Evolutionary conservation across 2,888 invertebrate genomes (phyloP), one percentile per base, ranked within the genome.

Genomic region (Barypeithes pellucidus): DNA sequence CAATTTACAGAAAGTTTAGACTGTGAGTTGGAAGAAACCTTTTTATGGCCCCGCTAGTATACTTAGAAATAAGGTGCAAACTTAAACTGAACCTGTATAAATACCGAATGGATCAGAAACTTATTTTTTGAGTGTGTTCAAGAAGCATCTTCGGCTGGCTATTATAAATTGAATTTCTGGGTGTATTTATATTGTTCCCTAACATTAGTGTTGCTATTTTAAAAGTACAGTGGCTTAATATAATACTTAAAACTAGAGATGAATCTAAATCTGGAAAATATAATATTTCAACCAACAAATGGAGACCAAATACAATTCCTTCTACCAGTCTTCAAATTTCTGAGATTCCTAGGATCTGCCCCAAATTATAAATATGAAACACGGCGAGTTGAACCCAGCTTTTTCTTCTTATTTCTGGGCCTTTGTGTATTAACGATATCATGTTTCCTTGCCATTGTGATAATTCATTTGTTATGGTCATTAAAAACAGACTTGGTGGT

Each of bases 271-370:
- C 0, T 60, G 18, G 7, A 43, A 62, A 60, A 50, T 52, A 29
- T 24, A 52, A 14, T 52, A 29, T 52, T 52, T 29, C 29, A 18
- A 33, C 33, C 54, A 9, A 33, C 54, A 16, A 18, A 54, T 14
- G 66, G 54, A 12, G 41, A 66, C 22, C 52, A 39, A 8, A 66
- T 66, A 54, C 12, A 39, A 39, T 66, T 66, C 22, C 24, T 66
- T 0, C 39, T 20, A 0, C 14, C 50, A 2, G n/a, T 66, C n/a
- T 36, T 52, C 20, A 41, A 66, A 14, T 66, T 18, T 39, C 22
- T 66, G 7, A 29, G 54, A 54, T 66, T 66, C 24, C 1, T 52
- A 12, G 66, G 66, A n/a, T 18, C 52, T 4, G 39, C 20, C 8
- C 66, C 66, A 29, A 54, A 66, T 39, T 66, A 54, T 14, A 24